Evolutionary conservation across 2,888 invertebrate species (phyloP), one percentile per base, ranked within the genome.

Genomic region (Leptopterna dolabrata): DNA sequence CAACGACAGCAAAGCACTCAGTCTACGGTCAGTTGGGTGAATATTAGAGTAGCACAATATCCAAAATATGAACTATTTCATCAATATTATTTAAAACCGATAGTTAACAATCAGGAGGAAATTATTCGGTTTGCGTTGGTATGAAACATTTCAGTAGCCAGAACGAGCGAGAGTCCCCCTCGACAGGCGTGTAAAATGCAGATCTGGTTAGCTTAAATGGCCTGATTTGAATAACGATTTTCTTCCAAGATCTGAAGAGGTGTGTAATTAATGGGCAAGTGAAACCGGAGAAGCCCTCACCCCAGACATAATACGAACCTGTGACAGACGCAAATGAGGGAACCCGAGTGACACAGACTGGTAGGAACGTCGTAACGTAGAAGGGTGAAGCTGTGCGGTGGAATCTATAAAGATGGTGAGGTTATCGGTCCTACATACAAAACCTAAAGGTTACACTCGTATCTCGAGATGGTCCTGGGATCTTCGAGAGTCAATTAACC

Each of bases 141-240:
- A n/a, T 36, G 36, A 7, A 7, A 36, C 2, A 7, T 4, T 36
- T 36, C 36, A 36, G 36, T 4, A 51, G 16, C n/a, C 16, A 24
- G 24, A 63, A 24, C 11, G 0, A 9, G 63, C 24, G 63, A 27
- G 63, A 63, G 13, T 63, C 19, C 63, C 19, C 9, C 11, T 7
- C 63, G 63, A 24, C 24, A 24, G 63, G 4, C 27, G 19, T 63
- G 63, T 24, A 27, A 63, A 24, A 63, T 63, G 63, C 63, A 63
- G 63, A 63, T 63, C 19, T 63, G 24, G 24, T 63, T 24, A 27
- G 63, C 24, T 63, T 0, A 63, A 63, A 27, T 51, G 51, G 51
- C 51, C 63, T 63, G 63, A 63, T 63, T 63, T 63, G 63, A 63
- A 63, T 63, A 63, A 63, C 51, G 51, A 51, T 24, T 63, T 63